Conservation (phyloP, 2,797 vertebrate species). For the Thamnophis elegans region DNA sequence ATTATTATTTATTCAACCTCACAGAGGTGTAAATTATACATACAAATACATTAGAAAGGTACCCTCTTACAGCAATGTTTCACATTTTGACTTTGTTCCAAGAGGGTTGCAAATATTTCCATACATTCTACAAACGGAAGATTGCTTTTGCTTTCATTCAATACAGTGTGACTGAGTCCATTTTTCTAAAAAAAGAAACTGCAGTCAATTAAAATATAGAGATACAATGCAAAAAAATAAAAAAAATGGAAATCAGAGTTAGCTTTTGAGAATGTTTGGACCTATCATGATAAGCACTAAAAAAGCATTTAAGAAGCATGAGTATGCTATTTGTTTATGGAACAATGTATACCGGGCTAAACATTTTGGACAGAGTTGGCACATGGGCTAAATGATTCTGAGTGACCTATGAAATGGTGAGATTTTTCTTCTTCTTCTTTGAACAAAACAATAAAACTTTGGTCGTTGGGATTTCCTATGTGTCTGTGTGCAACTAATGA, state of each 20-base stretch:
- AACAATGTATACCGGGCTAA: slow-evolving; percentile 56
- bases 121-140: slow-evolving; percentile 71
- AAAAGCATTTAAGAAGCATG: slow-evolving; percentile 54
- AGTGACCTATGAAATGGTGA: slow-evolving; percentile 53
- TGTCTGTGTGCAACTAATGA: slow-evolving; percentile 55
- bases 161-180: slow-evolving; percentile 59
- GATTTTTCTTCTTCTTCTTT: slow-evolving; percentile 30
- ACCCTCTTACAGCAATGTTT: slow-evolving; percentile 67
- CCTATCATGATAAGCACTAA: slow-evolving; percentile 55
- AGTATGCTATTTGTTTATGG: slow-evolving; percentile 57
- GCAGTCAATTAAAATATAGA: slow-evolving; percentile 49
- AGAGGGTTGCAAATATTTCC: slow-evolving; percentile 67
- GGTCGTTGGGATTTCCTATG: slow-evolving; percentile 44
- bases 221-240: not conserved
- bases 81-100: slow-evolving; percentile 62
- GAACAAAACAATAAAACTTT: slow-evolving; percentile 51
- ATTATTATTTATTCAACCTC: slow-evolving; percentile 73
- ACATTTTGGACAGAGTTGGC: slow-evolving; percentile 45
- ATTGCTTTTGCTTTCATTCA: slow-evolving; percentile 57
- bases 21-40: slow-evolving; percentile 71
- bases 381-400: slow-evolving; percentile 44
- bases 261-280: slow-evolving; percentile 50
- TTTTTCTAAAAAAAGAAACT: slow-evolving; percentile 41
- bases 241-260: slow-evolving; percentile 55
- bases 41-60: slow-evolving; percentile 72